phyloP scores from a whole-genome alignment of 2,888 invertebrate species.

The Ethmia dodecea region DNA sequence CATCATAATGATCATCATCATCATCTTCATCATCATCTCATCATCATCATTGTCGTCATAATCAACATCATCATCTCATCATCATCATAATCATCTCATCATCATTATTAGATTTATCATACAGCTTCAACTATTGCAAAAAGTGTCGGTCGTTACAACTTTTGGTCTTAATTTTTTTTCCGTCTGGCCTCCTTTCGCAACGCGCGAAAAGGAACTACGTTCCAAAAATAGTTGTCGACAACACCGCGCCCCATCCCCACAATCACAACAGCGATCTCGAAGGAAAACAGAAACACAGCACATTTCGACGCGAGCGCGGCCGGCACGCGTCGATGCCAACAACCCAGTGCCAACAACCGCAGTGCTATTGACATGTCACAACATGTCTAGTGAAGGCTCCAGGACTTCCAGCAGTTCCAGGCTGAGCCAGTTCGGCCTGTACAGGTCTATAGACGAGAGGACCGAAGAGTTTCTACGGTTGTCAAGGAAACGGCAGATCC shows the following conservation, averaged over 20 bases:
- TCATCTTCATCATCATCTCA: too few relatives aligned
- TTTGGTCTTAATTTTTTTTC: too few relatives aligned
- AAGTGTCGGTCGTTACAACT: too few relatives aligned
- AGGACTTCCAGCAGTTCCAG: slow-evolving; percentile 39
- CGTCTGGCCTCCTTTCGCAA: too few relatives aligned
- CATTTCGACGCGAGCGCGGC: slow-evolving; percentile 47
- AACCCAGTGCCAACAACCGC: slow-evolving; percentile 15
- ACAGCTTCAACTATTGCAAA: too few relatives aligned
- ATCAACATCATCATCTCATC: too few relatives aligned
- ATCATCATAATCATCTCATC: too few relatives aligned
- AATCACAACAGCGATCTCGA: slow-evolving; percentile 38
- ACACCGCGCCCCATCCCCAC: slow-evolving; percentile 32
- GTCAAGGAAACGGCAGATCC: slow-evolving; percentile 56
- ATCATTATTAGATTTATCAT: too few relatives aligned
- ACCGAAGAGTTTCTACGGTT: slow-evolving; percentile 63
- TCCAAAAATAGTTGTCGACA: too few relatives aligned
- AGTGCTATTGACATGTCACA: slow-evolving; percentile 49
- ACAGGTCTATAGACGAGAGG: slow-evolving; percentile 57
- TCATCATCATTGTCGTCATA: too few relatives aligned
- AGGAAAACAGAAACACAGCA: slow-evolving; percentile 55
- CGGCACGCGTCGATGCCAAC: slow-evolving; percentile 25
- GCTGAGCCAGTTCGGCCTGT: slow-evolving; percentile 59
- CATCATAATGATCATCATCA: too few relatives aligned
- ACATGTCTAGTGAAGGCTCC: slow-evolving; percentile 59
- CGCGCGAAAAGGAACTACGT: too few relatives aligned